A percentile compares a stretch with the other conserved stretches of the same genome.
phyloP scores from a whole-genome alignment of 1,140 invertebrate genomes.

The Zaprionus camerounensis region DNA sequence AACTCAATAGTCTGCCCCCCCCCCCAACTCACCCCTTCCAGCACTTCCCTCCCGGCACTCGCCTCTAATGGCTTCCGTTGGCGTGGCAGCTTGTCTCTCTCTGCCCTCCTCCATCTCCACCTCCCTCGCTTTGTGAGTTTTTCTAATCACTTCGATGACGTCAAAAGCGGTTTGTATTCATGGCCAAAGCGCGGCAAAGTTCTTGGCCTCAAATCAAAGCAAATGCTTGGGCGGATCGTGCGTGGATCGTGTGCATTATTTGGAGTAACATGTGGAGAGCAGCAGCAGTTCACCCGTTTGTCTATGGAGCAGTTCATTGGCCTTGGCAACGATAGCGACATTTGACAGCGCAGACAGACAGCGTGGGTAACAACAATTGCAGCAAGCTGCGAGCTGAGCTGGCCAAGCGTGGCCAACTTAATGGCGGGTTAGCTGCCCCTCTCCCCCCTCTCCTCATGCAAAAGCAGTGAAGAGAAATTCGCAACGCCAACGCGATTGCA shows the following conservation, averaged over 20 bases:
- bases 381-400: conserved; percentile 36
- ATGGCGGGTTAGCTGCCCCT: conserved; percentile 34
- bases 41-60: neutral
- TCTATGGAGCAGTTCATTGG: conserved; percentile 59
- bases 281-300: conserved; percentile 37
- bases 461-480: conserved; percentile 41
- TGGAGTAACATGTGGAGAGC: conserved; percentile 54
- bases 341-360: conserved; percentile 47
- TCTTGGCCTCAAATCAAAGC: conserved; percentile 56
- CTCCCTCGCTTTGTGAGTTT: conserved; percentile 7
- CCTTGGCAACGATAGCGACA: conserved; percentile 55
- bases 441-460: neutral
- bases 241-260: conserved; percentile 45
- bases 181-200: conserved; percentile 62
- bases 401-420: conserved; percentile 71
- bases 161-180: conserved; percentile 67
- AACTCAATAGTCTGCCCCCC: neutral
- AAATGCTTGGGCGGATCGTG: conserved; percentile 6
- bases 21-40: neutral
- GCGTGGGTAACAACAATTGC: conserved; percentile 62
- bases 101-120: conserved; percentile 1
- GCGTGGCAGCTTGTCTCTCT: conserved; percentile 54
- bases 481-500: conserved; percentile 47
- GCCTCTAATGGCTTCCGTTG: conserved; percentile 75
- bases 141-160: conserved; percentile 69